Conservation (phyloP, 2,888 invertebrate species). For the Rotaria socialis region DNA sequence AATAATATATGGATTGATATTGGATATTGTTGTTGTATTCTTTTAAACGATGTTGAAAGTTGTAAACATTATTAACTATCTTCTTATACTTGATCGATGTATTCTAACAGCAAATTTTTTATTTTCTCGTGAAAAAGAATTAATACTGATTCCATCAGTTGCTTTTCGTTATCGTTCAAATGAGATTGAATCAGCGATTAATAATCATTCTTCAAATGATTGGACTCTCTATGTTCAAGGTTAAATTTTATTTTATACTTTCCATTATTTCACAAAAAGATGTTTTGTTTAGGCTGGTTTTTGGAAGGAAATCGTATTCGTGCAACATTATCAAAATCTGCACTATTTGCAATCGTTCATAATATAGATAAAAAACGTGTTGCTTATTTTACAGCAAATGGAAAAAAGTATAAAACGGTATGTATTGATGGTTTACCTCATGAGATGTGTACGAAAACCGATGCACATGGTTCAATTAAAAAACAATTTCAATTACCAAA, state of each 20-base stretch:
- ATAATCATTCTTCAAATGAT: background rate
- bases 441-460: background rate
- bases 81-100: background rate
- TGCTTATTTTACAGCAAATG: background rate
- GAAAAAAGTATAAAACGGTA: background rate
- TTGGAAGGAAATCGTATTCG: background rate
- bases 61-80: no score
- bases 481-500: background rate
- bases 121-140: background rate
- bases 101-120: background rate
- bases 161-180: conserved; percentile 17
- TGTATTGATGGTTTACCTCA: background rate
- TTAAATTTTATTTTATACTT: background rate
- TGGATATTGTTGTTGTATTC: no score
- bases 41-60: no score
- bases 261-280: background rate
- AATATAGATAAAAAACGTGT: background rate
- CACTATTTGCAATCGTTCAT: background rate
- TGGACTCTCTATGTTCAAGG: conserved; percentile 3
- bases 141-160: background rate
- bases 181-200: no score
- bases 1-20: no score
- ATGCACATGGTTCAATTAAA: background rate
- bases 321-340: background rate
- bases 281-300: background rate